Evolutionary conservation across 2,113 vertebrate species (phyloP), one percentile per base, ranked within the genome.

Genomic region (Erythrocercus mccallii): DNA sequence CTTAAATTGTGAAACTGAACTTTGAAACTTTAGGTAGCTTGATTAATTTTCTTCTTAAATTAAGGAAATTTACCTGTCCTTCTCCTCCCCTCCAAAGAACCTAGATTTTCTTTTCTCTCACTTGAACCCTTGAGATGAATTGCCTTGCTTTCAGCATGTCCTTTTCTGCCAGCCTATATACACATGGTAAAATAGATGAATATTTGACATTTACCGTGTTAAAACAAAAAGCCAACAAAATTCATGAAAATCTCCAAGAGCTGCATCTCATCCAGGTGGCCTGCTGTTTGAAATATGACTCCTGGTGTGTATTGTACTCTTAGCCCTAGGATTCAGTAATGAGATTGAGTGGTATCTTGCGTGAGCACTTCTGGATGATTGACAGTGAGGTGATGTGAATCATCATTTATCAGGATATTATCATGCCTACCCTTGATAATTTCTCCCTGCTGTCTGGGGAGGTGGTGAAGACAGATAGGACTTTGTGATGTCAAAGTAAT

Each of bases 401-500:
- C 97, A 97, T 97, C 97, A 96, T 97, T 98, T 98, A 97, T 97
- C 96, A 97, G 96, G 97, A 96, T 97, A 98, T 97, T 97, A 97
- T 97, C 96, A 91, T 97, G 96, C 94, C 97, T 97, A 95, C 96
- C 97, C 98, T 98, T 97, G 98, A 94, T 98, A 96, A 97, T 97
- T 96, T 98, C 95, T 97, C 95, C 97, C 97, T 96, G 97, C 97
- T 98, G 97, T 98, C 98, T 97, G 87, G 98, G 98, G 97, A 97
- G 97, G 86, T 96, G 79, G 94, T 38, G 73, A 96, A 97, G 96
- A 98, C 97, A 98, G 97, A 97, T 95, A 97, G 97, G 97, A 97
- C 97, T 98, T 97, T 23, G 93, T 97, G 97, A 97, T 97, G 97
- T 97, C 97, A 97, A 91, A 97, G 97, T 98, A 98, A 98, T 98